Percentiles rank a stretch among this genome's conserved stretches.
Evolutionary conservation across 2,113 vertebrate species (phyloP).

Genomic region (Ailuropoda melanoleuca): DNA sequence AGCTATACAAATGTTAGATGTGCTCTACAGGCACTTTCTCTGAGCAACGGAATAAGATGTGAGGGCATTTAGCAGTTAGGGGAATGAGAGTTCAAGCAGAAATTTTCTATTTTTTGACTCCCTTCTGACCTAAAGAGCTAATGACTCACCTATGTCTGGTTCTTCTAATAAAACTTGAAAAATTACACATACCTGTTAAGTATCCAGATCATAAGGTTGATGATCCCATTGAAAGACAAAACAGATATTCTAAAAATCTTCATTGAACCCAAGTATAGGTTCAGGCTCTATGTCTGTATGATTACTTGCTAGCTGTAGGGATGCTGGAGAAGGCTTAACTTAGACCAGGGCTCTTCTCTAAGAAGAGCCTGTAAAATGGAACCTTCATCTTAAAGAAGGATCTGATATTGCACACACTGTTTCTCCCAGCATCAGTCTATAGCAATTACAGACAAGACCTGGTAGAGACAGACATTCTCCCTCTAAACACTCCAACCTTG

Average conservation of each 20-base stretch:
- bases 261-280: neutral
- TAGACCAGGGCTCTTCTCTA: neutral
- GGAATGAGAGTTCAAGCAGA: neutral
- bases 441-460: neutral
- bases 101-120: neutral
- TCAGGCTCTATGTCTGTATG: neutral
- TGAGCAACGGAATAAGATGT: neutral
- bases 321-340: neutral
- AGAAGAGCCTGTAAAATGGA: neutral
- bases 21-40: neutral
- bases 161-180: slow-evolving; percentile 7
- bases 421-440: neutral
- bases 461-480: neutral
- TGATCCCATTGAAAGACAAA: slow-evolving; percentile 25
- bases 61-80: neutral
- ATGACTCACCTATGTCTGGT: neutral
- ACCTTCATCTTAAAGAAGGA: neutral
- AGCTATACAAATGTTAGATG: neutral
- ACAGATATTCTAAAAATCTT: neutral
- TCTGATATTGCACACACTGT: neutral
- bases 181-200: neutral
- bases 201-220: neutral
- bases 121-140: neutral
- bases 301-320: neutral
- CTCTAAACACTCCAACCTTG: neutral